Evolutionary conservation across 2,888 invertebrate species (phyloP).

Genomic region (Litoditis marina): DNA sequence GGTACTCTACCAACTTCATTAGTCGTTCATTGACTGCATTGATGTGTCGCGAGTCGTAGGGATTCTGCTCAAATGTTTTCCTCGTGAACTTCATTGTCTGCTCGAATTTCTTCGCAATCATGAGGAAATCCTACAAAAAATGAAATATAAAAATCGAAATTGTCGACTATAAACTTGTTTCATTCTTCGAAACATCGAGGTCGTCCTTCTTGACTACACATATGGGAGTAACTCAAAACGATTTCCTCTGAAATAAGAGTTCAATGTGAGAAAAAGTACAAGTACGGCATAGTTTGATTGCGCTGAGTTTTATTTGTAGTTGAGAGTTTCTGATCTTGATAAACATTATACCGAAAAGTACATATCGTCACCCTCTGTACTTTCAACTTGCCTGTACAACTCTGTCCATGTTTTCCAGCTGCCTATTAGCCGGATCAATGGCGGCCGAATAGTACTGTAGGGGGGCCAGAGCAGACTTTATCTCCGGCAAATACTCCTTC

Average conservation of each 20-base stretch:
- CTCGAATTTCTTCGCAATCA: slow-evolving; percentile 32
- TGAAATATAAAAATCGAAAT: not conserved
- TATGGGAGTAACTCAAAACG: too few species aligned
- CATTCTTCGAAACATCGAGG: too few species aligned
- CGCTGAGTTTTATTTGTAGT: too few species aligned
- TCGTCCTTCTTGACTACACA: too few species aligned
- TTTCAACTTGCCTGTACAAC: slow-evolving; percentile 13
- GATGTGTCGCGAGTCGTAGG: slow-evolving; percentile 38
- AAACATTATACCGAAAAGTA: too few species aligned
- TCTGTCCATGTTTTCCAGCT: slow-evolving; percentile 18
- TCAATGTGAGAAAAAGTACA: too few species aligned
- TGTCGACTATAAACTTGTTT: too few species aligned
- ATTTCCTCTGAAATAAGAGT: not conserved
- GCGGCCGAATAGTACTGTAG: slow-evolving; percentile 22
- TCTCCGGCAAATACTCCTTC: slow-evolving; percentile 40
- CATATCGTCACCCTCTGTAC: not conserved
- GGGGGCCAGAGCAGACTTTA: slow-evolving; percentile 25
- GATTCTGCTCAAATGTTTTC: slow-evolving; percentile 35
- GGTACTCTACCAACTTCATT: slow-evolving; percentile 34
- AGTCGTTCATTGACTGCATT: slow-evolving; percentile 42
- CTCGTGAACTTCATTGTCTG: slow-evolving; percentile 26
- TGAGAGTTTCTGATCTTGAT: too few species aligned
- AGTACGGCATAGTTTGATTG: too few species aligned
- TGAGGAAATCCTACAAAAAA: slow-evolving; percentile 21
- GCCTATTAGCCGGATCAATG: slow-evolving; percentile 25